A percentile compares a stretch with the other conserved stretches of the same genome.
These are phyloP conservation scores for Drosophila nigrodunni DNA, from an alignment of 1,140 invertebrate species.

Conservation along the genomic window DNA sequence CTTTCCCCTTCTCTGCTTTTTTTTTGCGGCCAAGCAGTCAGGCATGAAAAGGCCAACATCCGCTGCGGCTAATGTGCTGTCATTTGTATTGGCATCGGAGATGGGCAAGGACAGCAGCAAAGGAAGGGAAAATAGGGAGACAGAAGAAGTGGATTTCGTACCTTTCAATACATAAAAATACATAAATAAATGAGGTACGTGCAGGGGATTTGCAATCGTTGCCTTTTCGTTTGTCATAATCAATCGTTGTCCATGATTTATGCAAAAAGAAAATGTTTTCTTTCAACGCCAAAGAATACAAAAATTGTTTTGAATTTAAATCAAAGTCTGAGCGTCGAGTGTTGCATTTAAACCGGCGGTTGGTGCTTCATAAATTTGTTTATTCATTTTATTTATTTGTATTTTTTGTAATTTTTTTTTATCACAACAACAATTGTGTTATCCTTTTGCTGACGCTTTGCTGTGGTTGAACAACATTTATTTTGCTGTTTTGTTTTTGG, in stretches of 20 bases:
- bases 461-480: slow-evolving; percentile 59
- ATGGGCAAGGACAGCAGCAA: not conserved
- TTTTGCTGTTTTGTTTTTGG: slow-evolving; percentile 40
- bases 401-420: not conserved
- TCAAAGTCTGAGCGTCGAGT: slow-evolving; percentile 21
- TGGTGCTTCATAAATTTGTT: slow-evolving; percentile 76
- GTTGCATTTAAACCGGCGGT: slow-evolving; percentile 69
- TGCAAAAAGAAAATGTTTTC: slow-evolving; percentile 46
- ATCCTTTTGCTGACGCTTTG: slow-evolving; percentile 57
- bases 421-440: slow-evolving; percentile 1
- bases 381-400: slow-evolving; percentile 60
- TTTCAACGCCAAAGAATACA: slow-evolving; percentile 19
- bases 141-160: slow-evolving; percentile 33
- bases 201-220: slow-evolving; percentile 40
- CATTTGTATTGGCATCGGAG: slow-evolving; percentile 54
- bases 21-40: slow-evolving; percentile 50
- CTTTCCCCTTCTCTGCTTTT: not conserved
- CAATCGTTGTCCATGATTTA: slow-evolving; percentile 54
- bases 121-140: not conserved
- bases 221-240: slow-evolving; percentile 48
- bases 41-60: slow-evolving; percentile 80
- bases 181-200: slow-evolving; percentile 82
- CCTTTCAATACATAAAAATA: slow-evolving; percentile 73
- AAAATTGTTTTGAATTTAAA: slow-evolving; percentile 48
- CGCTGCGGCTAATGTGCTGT: slow-evolving; percentile 79